phyloP scores from a whole-genome alignment of 2,113 vertebrate species.

The Sciurus niger region DNA sequence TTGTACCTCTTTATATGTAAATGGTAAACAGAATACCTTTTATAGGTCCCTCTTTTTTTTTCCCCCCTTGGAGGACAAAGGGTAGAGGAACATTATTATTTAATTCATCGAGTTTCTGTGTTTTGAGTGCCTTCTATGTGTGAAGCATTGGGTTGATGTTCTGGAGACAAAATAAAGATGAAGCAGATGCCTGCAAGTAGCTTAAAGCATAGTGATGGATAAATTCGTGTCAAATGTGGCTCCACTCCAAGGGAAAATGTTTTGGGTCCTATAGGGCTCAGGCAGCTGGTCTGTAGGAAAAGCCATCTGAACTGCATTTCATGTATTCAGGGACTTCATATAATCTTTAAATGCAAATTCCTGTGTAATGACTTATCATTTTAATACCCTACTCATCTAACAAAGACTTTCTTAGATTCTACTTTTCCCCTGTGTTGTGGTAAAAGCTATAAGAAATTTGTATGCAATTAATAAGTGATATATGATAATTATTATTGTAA shows the following conservation, averaged over 20 bases:
- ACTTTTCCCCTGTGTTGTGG: neutral
- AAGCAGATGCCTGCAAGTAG: neutral
- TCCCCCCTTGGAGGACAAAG: neutral
- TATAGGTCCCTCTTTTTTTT: neutral
- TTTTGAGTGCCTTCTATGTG: neutral
- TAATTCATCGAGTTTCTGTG: neutral
- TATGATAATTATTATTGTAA: neutral
- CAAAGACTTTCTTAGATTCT: neutral
- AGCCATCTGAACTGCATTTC: neutral
- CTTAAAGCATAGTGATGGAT: neutral
- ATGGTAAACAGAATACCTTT: neutral
- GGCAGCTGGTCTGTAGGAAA: neutral
- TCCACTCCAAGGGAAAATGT: neutral
- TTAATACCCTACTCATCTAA: neutral
- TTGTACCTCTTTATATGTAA: neutral
- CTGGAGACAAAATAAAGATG: neutral
- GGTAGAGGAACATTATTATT: neutral
- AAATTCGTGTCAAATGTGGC: accelerated
- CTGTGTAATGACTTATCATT: neutral
- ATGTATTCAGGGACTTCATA: neutral
- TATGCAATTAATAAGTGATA: neutral
- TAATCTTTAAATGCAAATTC: slow-evolving; percentile 7
- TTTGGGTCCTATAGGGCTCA: neutral
- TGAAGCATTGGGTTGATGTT: neutral
- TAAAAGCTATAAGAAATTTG: neutral